Conservation (phyloP, 2,888 invertebrate genomes). For the Aproaerema taeniolella region DNA sequence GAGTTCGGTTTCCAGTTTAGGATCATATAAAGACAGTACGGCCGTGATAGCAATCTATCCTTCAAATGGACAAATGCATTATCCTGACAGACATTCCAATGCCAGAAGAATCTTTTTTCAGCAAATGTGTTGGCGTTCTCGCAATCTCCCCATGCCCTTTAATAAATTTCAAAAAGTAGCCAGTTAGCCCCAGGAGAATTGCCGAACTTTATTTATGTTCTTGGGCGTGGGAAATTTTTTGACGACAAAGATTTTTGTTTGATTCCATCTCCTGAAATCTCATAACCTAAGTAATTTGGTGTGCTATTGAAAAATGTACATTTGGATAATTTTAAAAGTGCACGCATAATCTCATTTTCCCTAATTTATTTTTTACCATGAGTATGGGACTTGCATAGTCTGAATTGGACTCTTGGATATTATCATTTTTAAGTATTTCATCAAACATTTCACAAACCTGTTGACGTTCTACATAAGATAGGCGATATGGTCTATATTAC, state of each 20-base stretch:
- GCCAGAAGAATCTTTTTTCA: conserved; percentile 9
- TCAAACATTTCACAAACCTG: conserved; percentile 19
- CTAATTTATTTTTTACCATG: conserved; percentile 22
- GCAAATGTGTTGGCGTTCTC: conserved; percentile 5
- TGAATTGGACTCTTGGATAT: conserved; percentile 21
- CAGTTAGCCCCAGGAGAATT: conserved; percentile 12
- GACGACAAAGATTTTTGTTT: conserved; percentile 13
- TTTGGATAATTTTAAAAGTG: conserved; percentile 21
- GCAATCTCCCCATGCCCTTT: conserved; percentile 1
- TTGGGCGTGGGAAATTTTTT: conserved; percentile 13
- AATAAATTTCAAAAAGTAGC: conserved; percentile 12
- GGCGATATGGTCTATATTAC: conserved; percentile 22
- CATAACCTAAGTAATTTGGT: conserved; percentile 15
- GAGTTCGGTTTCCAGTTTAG: conserved; percentile 13
- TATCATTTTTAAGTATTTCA: conserved; percentile 20
- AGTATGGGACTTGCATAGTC: conserved; percentile 23
- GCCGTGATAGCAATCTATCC: conserved; percentile 4
- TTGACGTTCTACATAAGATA: conserved; percentile 18
- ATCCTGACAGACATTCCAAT: conserved; percentile 5
- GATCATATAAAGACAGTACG: conserved; percentile 15
- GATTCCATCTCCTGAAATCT: conserved; percentile 12
- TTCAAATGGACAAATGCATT: neutral
- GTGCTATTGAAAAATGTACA: conserved; percentile 15
- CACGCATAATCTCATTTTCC: conserved; percentile 22
- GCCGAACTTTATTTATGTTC: conserved; percentile 14